These are phyloP conservation scores for Carlito syrichta DNA, from an alignment of 2,113 vertebrate species.

Conservation along the genomic window DNA sequence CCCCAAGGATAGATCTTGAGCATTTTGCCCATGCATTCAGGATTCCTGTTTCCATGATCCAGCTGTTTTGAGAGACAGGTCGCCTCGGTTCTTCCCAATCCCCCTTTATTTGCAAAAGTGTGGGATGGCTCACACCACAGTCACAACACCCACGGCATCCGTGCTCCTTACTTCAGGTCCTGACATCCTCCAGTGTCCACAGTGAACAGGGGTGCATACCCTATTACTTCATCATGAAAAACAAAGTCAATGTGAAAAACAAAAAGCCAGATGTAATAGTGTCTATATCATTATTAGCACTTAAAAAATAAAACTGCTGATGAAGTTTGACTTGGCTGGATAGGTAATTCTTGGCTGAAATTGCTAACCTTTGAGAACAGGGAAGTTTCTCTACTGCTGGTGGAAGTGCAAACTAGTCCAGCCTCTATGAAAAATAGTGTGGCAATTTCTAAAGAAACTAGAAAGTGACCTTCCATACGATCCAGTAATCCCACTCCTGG, in stretches of 20 bases:
- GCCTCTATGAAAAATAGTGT: no score
- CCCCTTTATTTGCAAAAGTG: background rate
- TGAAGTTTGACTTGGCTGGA: no score
- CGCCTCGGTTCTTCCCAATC: background rate
- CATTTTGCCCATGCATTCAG: background rate
- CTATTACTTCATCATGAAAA: background rate
- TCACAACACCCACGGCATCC: background rate
- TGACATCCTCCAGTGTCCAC: background rate
- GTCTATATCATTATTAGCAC: background rate
- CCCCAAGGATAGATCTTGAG: background rate
- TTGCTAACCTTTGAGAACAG: no score
- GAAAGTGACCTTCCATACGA: no score
- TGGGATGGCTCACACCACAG: background rate
- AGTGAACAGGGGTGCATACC: background rate
- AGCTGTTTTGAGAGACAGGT: background rate
- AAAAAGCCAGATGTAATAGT: background rate
- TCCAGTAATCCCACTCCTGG: no score
- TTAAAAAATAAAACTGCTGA: background rate
- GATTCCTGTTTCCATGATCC: background rate
- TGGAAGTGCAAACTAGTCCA: no score
- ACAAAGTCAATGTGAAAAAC: slow-evolving; percentile 9
- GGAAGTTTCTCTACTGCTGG: no score
- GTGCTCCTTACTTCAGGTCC: background rate
- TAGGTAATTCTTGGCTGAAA: no score
- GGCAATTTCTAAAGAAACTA: no score